A percentile compares a stretch with the other conserved stretches of the same genome.
phyloP scores from a whole-genome alignment of 2,797 vertebrate genomes.

The Rhinichthys osculus region DNA sequence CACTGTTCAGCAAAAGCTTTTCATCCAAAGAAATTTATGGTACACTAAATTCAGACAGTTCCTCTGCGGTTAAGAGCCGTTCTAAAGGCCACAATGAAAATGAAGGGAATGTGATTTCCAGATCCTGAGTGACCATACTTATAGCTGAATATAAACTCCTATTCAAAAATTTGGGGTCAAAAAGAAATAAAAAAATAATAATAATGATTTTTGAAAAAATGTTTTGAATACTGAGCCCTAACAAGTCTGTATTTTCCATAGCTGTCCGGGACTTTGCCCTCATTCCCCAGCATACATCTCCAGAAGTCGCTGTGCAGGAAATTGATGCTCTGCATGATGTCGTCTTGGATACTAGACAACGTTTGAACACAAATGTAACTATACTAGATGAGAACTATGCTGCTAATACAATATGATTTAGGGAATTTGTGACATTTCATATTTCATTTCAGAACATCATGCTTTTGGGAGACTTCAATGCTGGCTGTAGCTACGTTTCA shows the following conservation, averaged over 20 bases:
- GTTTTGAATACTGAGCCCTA: background rate
- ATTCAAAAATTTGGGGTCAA: background rate
- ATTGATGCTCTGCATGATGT: constrained; percentile 86
- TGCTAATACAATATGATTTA: background rate
- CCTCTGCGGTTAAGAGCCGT: background rate
- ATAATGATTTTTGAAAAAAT: too few relatives aligned
- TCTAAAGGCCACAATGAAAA: background rate
- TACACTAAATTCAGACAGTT: background rate
- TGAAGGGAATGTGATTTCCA: background rate
- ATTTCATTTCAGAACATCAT: constrained; percentile 82
- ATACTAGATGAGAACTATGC: background rate
- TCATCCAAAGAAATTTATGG: background rate
- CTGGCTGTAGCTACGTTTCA: constrained; percentile 83
- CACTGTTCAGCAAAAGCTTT: background rate
- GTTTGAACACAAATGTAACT: constrained; percentile 84
- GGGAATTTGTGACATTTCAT: constrained; percentile 3
- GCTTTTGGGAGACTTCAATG: constrained; percentile 92
- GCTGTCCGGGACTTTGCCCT: constrained; percentile 79
- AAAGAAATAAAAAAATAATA: background rate
- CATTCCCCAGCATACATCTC: constrained; percentile 89
- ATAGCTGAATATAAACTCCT: background rate
- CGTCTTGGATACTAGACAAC: constrained; percentile 78
- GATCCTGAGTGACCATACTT: background rate
- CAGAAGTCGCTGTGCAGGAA: constrained; percentile 78
- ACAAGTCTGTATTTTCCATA: constrained; percentile 57